Conservation (phyloP, 2,888 invertebrate genomes). For the Caenorhabditis sp. region DNA sequence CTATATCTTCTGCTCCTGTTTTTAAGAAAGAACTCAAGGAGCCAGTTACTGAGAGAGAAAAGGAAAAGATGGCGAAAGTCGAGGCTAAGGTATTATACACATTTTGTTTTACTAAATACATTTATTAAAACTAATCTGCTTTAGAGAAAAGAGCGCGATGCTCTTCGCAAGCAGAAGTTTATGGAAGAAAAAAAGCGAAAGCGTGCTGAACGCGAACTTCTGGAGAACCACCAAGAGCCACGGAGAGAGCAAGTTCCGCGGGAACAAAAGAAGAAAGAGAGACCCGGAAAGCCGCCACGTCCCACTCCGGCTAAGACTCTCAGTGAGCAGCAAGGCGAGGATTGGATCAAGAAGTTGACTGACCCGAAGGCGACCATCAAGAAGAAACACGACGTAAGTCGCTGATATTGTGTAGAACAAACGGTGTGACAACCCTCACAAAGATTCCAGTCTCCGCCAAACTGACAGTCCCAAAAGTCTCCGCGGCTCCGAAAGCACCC, state of each 20-base stretch:
- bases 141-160: conserved; percentile 40
- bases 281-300: conserved; percentile 13
- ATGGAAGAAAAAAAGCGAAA: conserved; percentile 39
- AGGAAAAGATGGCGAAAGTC: conserved; percentile 25
- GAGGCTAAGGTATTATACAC: conserved; percentile 16
- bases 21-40: not conserved
- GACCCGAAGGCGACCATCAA: conserved; percentile 42
- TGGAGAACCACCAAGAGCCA: not conserved
- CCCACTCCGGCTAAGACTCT: conserved; percentile 50
- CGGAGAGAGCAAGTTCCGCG: not conserved
- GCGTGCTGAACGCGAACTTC: conserved; percentile 22
- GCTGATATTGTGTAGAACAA: not conserved
- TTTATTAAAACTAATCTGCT: too few species aligned
- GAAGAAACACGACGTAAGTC: conserved; percentile 45
- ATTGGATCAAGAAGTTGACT: conserved; percentile 56
- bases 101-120: not conserved
- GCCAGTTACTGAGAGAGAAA: conserved; percentile 23
- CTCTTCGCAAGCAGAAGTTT: conserved; percentile 39
- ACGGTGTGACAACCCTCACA: too few species aligned
- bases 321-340: conserved; percentile 52
- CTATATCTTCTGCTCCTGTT: conserved; percentile 8
- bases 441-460: conserved; percentile 21
- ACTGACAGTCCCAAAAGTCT: not conserved
- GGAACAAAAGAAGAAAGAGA: conserved; percentile 21
- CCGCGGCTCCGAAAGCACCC: not conserved